Evolutionary conservation across 2,888 invertebrate genomes (phyloP), one percentile per base, ranked within the genome.

Genomic region (Pardosa pseudoannulata): DNA sequence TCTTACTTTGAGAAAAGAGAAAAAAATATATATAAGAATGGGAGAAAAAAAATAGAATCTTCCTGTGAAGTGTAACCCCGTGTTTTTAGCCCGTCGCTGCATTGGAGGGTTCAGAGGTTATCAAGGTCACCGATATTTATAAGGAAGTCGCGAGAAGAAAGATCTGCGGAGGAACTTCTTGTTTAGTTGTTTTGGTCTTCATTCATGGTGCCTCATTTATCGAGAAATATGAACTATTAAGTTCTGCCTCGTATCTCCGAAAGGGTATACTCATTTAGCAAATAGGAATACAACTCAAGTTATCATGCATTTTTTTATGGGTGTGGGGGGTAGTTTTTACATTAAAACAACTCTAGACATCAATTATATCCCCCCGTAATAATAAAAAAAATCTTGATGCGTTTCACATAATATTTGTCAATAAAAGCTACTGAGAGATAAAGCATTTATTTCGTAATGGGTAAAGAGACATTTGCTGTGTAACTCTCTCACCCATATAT

Each of bases 61-160:
- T 23, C 16, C 5, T 23, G 23, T 16, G 23, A 56, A 56, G 23
- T 23, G 56, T 23, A 19, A 56, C 19, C 23, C 56, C 19, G 23
- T 23, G 56, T 23, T 56, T 23, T 23, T 3, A 23, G 23, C 19
- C 56, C 13, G 23, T 23, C 41, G 41, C 56, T 19, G 23, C 5
- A 23, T 56, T 3, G 19, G 5, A 56, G 23, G 23, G 56, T 23
- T 56, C 56, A 56, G 3, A 56, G 56, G 56, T 56, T 56, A 56
- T 56, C 56, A 23, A 56, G 56, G 19, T 56, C 56, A 23, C 23
- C 23, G 56, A 56, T 56, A 56, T 56, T 56, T 56, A 56, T 56
- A 56, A 56, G 56, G 56, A 56, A 56, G 56, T 56, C 56, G 23
- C 7, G 5, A 3, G 56, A 56, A 56, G 7, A 56, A 56, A 56